Base-by-base conservation (phyloP, 2,888 invertebrate genomes). In the Vesta saturnalis region DNA sequence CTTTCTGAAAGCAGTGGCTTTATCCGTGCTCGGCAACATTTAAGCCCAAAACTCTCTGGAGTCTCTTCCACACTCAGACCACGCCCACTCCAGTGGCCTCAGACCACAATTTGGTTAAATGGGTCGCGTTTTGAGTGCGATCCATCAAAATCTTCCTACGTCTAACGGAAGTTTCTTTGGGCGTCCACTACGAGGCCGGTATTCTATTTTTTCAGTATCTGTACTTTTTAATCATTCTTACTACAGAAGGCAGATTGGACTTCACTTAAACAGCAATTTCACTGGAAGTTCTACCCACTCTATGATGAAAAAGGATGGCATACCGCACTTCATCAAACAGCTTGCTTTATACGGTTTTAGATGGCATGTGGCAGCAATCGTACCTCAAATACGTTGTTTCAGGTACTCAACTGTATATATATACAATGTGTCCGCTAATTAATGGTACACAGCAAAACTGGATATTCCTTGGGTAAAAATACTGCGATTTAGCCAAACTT, bases 371-470 rank as follows among this genome's bases (percentile, higher is more conserved):
- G 10, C 30, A 30, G 30, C 30, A 30, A 10, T 30, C 30, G 30
- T 47, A 15, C 16, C 4, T 15, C 16, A 15, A 14, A 15, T 47
- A 47, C 47, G 12, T 47, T 47, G n/a, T 14, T 15, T n/a, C 56
- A 67, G 70, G 65, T 64, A 70, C 64, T 69, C 69, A 67, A 67
- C 67, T 62, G n/a, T n/a, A n/a, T n/a, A n/a, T n/a, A n/a, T n/a
- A n/a, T n/a, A n/a, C n/a, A n/a, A n/a, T n/a, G n/a, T n/a, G n/a
- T n/a, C n/a, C n/a, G n/a, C n/a, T n/a, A n/a, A n/a, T n/a, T n/a
- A n/a, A n/a, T n/a, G n/a, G n/a, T n/a, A n/a, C n/a, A n/a, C n/a
- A n/a, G n/a, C n/a, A n/a, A n/a, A n/a, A n/a, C n/a, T n/a, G n/a
- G n/a, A n/a, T n/a, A n/a, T n/a, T n/a, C n/a, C n/a, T n/a, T n/a